Evolutionary conservation across 2,113 vertebrate species (phyloP), one percentile per base, ranked within the genome.

Genomic region (Halichoerus grypus): DNA sequence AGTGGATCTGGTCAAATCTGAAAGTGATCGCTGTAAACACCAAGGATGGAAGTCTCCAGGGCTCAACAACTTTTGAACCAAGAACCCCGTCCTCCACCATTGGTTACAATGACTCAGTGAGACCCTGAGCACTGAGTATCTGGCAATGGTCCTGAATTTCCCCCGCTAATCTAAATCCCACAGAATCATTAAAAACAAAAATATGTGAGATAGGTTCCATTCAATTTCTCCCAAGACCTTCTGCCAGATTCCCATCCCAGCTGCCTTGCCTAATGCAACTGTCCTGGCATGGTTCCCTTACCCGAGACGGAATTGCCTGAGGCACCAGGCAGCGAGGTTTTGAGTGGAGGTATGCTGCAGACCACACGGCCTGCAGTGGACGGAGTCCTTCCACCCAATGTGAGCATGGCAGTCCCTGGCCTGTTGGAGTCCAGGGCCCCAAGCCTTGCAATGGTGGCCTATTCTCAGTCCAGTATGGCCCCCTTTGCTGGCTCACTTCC

Each of bases 181-280:
- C 63, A 83, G 74, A 87, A 83, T 93, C 67, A 96, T 88, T 77
- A 53, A 97, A 97, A 91, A 88, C 39, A 91, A 71, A 65, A 53
- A 95, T 87, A 46, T 61, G 1, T 94, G 85, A 92, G 79, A 91
- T 72, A 82, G 67, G 57, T 24, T 94, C 31, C 61, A 42, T 86
- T 81, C 59, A 88, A 13, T 95, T 79, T 90, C 72, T 94, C 55
- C 31, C 74, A 90, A 80, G 82, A 82, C 53, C 82, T 91, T 91
- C 65, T 55, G 85, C 89, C 91, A 93, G 67, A 28, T 94, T 90
- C 84, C 57, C 65, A 91, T 55, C 33, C 28, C 42, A 63, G 69
- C 39, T 89, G 86, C 59, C 79, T 86, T 94, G 59, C 71, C 83
- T 93, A 82, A 94, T 49, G 9, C 39, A 65, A 92, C 59, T 39